Percentiles rank a stretch among this genome's conserved stretches.
Conservation (phyloP, 2,113 vertebrate genomes). For the Rhinolophus ferrumequinum region DNA sequence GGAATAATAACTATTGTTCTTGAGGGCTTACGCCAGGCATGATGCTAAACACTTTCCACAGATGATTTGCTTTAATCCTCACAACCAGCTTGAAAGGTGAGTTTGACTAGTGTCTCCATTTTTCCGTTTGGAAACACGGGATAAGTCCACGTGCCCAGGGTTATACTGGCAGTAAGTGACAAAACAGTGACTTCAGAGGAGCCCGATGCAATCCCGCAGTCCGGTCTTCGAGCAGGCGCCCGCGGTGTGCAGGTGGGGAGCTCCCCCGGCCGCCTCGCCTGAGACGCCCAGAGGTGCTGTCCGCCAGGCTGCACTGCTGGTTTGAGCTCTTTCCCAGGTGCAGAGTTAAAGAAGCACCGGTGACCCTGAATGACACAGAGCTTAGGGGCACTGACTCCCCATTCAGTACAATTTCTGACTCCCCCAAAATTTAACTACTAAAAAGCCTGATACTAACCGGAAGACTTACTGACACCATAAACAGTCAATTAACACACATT, state of each 20-base stretch:
- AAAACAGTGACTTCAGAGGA: background rate
- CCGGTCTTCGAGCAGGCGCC: background rate
- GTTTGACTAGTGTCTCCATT: background rate
- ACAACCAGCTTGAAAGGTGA: background rate
- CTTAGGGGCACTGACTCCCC: too few species aligned
- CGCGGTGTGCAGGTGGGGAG: too few species aligned
- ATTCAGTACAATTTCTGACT: too few species aligned
- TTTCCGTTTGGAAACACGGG: background rate
- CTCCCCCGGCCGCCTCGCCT: too few species aligned
- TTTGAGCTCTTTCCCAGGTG: slow-evolving; percentile 1
- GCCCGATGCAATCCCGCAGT: background rate
- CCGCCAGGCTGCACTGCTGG: background rate
- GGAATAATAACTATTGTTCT: background rate
- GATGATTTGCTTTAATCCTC: background rate
- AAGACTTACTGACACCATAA: too few species aligned
- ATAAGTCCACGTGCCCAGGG: background rate
- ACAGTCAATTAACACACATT: too few species aligned
- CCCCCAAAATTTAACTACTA: too few species aligned
- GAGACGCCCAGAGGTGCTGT: background rate
- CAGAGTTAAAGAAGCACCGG: background rate
- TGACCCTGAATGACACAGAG: too few species aligned
- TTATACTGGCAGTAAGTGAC: background rate
- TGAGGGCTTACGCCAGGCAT: background rate
- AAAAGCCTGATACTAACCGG: too few species aligned
- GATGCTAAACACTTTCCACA: background rate